Percentiles rank a stretch among this genome's conserved stretches.
Evolutionary conservation across 2,113 vertebrate species (phyloP).

Genomic region (Butorides virescens): DNA sequence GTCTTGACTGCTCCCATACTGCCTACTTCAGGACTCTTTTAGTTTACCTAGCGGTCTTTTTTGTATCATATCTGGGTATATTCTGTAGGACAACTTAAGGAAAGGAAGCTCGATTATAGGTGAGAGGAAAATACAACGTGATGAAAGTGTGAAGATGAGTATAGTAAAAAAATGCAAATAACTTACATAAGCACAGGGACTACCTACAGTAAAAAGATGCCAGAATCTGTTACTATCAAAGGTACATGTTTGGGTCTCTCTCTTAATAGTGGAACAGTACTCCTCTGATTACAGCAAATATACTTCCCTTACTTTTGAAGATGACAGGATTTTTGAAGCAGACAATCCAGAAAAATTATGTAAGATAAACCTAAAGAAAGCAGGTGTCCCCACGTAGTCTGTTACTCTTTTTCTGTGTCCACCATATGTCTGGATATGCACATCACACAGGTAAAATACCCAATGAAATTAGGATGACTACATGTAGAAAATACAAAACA

Average conservation of each 20-base stretch:
- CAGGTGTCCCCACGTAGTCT: not conserved
- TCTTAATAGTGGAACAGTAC: not conserved
- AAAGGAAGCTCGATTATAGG: not conserved
- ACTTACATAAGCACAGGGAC: not conserved
- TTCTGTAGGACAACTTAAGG: not conserved
- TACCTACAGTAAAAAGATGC: not conserved
- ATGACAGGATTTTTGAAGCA: not conserved
- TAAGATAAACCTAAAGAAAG: not conserved
- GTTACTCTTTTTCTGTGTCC: not conserved
- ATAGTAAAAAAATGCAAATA: not conserved
- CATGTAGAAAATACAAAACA: not conserved
- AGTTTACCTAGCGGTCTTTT: not conserved
- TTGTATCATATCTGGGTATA: not conserved
- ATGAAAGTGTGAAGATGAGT: not conserved
- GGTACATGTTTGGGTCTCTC: accelerated
- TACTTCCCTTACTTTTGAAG: not conserved
- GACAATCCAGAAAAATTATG: not conserved
- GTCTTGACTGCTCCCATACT: not conserved
- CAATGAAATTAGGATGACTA: not conserved
- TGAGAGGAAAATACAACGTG: not conserved
- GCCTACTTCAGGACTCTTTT: not conserved
- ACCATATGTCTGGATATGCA: not conserved
- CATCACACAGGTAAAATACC: not conserved
- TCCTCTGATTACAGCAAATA: not conserved
- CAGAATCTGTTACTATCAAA: not conserved